A percentile compares a stretch with the other conserved stretches of the same genome.
Conservation (phyloP, 2,113 vertebrate species). For the Nibea coibor region DNA sequence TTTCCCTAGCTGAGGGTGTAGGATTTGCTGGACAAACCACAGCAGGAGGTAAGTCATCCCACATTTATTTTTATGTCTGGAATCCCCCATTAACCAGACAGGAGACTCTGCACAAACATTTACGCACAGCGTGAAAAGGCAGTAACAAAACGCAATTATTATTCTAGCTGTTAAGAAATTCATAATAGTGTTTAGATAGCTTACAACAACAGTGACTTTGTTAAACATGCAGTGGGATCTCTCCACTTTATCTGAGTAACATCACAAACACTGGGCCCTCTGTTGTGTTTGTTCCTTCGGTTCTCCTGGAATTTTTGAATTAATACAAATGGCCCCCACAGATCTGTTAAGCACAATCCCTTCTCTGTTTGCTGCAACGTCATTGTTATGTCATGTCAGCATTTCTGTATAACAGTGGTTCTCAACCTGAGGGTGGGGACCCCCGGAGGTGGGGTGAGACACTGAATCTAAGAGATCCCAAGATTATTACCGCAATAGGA, state of each 20-base stretch:
- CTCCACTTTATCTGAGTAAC: slow-evolving; percentile 32
- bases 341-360: neutral
- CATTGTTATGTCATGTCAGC: neutral
- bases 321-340: neutral
- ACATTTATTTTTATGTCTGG: slow-evolving; percentile 59
- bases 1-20: slow-evolving; percentile 44
- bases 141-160: slow-evolving; percentile 38
- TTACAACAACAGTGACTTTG: slow-evolving; percentile 42
- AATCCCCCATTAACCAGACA: slow-evolving; percentile 65
- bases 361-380: neutral
- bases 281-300: slow-evolving; percentile 5
- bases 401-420: neutral
- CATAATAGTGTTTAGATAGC: slow-evolving; percentile 47
- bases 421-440: neutral
- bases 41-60: slow-evolving; percentile 53
- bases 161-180: slow-evolving; percentile 50
- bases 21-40: slow-evolving; percentile 54
- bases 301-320: neutral
- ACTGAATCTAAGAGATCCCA: neutral
- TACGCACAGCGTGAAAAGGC: slow-evolving; percentile 53
- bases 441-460: neutral
- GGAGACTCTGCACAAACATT: slow-evolving; percentile 64
- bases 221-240: slow-evolving; percentile 1
- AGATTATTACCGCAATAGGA: neutral
- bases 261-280: slow-evolving; percentile 21